Conservation (phyloP, 2,888 invertebrate species). For the Synanthedon formicaeformis region DNA sequence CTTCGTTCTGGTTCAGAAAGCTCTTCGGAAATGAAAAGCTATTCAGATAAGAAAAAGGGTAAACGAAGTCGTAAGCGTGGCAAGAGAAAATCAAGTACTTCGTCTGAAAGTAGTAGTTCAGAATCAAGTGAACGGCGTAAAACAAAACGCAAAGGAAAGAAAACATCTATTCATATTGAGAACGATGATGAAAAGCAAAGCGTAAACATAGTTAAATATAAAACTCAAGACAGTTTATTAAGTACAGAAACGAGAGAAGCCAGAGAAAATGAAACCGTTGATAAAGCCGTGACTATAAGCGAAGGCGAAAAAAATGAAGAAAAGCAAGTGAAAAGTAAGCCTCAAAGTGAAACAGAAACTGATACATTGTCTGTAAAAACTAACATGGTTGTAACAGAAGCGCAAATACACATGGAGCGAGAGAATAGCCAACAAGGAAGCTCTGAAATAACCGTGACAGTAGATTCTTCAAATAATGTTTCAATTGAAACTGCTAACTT, state of each 20-base stretch:
- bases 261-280: conserved; percentile 13
- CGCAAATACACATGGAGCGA: conserved; percentile 63
- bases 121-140: conserved; percentile 53
- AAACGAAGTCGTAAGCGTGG: conserved; percentile 51
- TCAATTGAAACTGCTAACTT: conserved; percentile 55
- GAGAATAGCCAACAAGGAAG: conserved; percentile 51
- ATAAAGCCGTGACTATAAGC: conserved; percentile 20
- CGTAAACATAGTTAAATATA: conserved; percentile 59
- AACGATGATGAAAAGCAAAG: conserved; percentile 56
- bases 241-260: conserved; percentile 26
- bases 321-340: conserved; percentile 32
- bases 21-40: conserved; percentile 43
- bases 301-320: conserved; percentile 28
- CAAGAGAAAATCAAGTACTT: conserved; percentile 49
- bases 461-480: conserved; percentile 58
- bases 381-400: conserved; percentile 64
- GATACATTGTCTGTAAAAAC: conserved; percentile 61
- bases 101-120: conserved; percentile 54
- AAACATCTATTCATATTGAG: conserved; percentile 59
- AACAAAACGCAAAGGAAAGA: conserved; percentile 56
- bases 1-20: conserved; percentile 43
- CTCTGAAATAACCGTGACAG: conserved; percentile 53
- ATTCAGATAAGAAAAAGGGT: conserved; percentile 46
- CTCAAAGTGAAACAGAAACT: conserved; percentile 59
- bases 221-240: conserved; percentile 26